Conservation (phyloP, 1,140 invertebrate species). For the Drosophila paulistorum region DNA sequence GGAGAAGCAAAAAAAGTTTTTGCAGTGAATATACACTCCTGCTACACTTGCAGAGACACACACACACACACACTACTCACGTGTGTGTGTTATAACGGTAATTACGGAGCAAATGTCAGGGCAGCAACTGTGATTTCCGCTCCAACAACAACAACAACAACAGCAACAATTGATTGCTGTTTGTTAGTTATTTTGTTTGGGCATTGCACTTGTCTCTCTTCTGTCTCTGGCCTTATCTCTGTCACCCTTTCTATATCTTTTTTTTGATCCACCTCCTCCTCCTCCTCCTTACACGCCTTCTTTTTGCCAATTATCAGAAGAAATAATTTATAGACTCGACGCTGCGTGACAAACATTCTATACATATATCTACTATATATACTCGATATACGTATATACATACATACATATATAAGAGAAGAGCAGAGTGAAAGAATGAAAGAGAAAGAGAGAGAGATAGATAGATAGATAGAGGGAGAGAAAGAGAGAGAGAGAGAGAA, state of each 20-base stretch:
- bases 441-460: not conserved
- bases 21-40: constrained; percentile 50
- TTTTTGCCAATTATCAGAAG: constrained; percentile 70
- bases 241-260: constrained; percentile 12
- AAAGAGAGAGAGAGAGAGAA: not conserved
- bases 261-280: constrained; percentile 13
- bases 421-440: not conserved
- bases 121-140: constrained; percentile 70
- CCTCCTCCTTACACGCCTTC: constrained; percentile 48
- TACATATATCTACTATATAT: constrained; percentile 35
- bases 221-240: constrained; percentile 23
- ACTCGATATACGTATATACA: not conserved
- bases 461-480: not conserved
- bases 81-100: constrained; percentile 57
- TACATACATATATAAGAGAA: not conserved
- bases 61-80: constrained; percentile 3
- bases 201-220: constrained; percentile 46
- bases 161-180: constrained; percentile 71
- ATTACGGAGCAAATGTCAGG: constrained; percentile 69
- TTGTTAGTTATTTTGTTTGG: constrained; percentile 36
- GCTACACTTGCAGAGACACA: constrained; percentile 26
- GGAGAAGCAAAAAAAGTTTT: constrained; percentile 17
- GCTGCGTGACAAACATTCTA: constrained; percentile 57
- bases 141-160: constrained; percentile 64
- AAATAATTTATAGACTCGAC: constrained; percentile 71